Evolutionary conservation across 2,888 invertebrate species (phyloP).

Genomic region (Athripsodes cinereus): DNA sequence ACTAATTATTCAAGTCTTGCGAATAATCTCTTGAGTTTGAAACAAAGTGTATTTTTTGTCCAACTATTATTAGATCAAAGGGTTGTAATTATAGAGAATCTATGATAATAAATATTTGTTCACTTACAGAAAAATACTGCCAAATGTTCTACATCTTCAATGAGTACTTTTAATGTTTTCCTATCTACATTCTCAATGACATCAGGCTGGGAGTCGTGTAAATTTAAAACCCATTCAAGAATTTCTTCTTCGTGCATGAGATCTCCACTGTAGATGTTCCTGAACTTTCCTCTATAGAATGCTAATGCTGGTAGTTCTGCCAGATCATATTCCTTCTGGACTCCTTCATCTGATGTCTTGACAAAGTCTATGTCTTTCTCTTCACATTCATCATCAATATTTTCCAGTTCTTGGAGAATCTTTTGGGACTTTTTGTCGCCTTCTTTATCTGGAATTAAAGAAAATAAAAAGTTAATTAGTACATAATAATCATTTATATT

Average conservation of each 20-base stretch:
- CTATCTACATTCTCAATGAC: constrained; percentile 88
- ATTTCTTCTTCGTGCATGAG: constrained; percentile 88
- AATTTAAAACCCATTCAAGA: constrained; percentile 81
- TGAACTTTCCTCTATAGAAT: constrained; percentile 82
- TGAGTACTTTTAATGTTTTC: constrained; percentile 81
- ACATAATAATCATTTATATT: too few species aligned
- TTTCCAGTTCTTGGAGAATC: constrained; percentile 82
- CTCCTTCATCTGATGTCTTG: constrained; percentile 83
- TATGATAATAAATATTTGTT: background rate
- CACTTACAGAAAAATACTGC: constrained; percentile 87
- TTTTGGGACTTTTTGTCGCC: constrained; percentile 85
- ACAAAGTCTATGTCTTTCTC: constrained; percentile 87
- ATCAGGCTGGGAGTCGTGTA: constrained; percentile 79
- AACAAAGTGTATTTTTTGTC: too few species aligned
- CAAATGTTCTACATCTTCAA: constrained; percentile 84
- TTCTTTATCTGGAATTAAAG: constrained; percentile 65
- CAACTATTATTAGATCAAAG: too few species aligned
- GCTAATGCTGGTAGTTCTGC: constrained; percentile 74
- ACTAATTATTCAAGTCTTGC: too few species aligned
- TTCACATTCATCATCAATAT: constrained; percentile 90
- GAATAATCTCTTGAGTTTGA: too few species aligned
- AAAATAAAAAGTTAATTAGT: too few species aligned
- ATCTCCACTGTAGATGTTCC: constrained; percentile 83
- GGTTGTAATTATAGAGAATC: too few species aligned
- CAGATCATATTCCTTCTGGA: constrained; percentile 83